Evolutionary conservation across 1,140 invertebrate genomes (phyloP).

Genomic region (Phymastichus coffea): DNA sequence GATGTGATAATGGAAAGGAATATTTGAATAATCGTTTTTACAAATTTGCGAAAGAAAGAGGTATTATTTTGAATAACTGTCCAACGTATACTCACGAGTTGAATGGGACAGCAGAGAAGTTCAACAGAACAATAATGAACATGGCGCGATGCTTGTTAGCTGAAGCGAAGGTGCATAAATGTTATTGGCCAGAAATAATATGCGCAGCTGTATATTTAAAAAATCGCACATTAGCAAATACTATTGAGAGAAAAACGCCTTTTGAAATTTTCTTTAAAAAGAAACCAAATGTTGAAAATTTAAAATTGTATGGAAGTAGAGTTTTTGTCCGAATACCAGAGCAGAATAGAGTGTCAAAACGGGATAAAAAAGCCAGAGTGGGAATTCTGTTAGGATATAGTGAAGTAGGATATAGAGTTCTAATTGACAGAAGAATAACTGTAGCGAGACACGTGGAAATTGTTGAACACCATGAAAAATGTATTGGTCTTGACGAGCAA

Average conservation of each 20-base stretch:
- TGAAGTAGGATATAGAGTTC: slow-evolving; percentile 26
- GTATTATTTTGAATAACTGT: slow-evolving; percentile 25
- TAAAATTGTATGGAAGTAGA: slow-evolving; percentile 34
- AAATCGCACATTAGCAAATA: slow-evolving; percentile 42
- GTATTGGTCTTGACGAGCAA: slow-evolving; percentile 19
- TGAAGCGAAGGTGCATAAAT: slow-evolving; percentile 36
- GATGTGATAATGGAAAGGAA: slow-evolving; percentile 27
- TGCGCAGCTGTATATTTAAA: slow-evolving; percentile 36
- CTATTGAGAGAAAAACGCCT: slow-evolving; percentile 43
- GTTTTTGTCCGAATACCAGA: slow-evolving; percentile 28
- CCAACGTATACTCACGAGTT: slow-evolving; percentile 31
- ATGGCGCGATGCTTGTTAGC: slow-evolving; percentile 32
- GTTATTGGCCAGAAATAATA: slow-evolving; percentile 42
- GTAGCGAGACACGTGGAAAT: slow-evolving; percentile 30
- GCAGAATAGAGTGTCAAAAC: slow-evolving; percentile 25
- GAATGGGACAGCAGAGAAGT: slow-evolving; percentile 26
- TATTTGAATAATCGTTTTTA: slow-evolving; percentile 27
- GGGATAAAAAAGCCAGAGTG: slow-evolving; percentile 29
- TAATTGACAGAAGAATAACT: slow-evolving; percentile 26
- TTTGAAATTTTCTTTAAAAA: slow-evolving; percentile 40
- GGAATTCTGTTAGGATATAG: slow-evolving; percentile 29
- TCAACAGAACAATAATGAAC: slow-evolving; percentile 30
- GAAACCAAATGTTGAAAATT: slow-evolving; percentile 34
- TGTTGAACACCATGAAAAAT: slow-evolving; percentile 30
- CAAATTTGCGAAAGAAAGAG: slow-evolving; percentile 22